Conservation (phyloP, 2,797 vertebrate genomes). For the Leptodactylus fallax region DNA sequence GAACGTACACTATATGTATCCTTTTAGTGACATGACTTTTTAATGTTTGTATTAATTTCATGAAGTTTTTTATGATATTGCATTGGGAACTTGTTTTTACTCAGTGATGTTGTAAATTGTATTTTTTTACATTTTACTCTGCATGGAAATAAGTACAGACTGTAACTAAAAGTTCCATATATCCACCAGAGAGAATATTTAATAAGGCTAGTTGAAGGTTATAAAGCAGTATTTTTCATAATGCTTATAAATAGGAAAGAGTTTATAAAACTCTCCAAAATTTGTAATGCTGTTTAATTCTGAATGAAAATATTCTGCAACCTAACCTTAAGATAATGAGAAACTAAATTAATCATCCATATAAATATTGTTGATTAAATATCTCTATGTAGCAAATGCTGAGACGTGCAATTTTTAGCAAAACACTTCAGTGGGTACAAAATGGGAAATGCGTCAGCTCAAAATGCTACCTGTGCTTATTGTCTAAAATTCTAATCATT, state of each 20-base stretch:
- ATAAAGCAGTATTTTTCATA: too few species aligned
- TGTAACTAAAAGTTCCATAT: too few species aligned
- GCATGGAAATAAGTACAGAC: neutral
- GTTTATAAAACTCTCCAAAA: too few species aligned
- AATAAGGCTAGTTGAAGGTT: too few species aligned
- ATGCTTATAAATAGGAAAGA: too few species aligned
- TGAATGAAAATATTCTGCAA: neutral
- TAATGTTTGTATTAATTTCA: too few species aligned
- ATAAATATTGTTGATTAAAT: neutral
- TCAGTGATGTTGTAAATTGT: too few species aligned
- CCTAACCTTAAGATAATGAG: neutral
- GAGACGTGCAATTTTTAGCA: neutral
- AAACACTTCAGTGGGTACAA: neutral
- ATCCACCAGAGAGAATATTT: too few species aligned
- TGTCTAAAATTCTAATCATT: too few species aligned
- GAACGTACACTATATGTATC: too few species aligned
- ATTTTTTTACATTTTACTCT: neutral
- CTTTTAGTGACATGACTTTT: too few species aligned
- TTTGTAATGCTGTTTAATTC: neutral
- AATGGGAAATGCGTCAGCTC: neutral
- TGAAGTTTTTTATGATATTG: too few species aligned
- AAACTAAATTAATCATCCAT: neutral
- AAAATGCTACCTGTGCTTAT: neutral
- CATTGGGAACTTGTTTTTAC: neutral
- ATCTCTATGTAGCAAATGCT: neutral